phyloP scores from a whole-genome alignment of 2,888 invertebrate genomes.

The Bhutanitis thaidina region DNA sequence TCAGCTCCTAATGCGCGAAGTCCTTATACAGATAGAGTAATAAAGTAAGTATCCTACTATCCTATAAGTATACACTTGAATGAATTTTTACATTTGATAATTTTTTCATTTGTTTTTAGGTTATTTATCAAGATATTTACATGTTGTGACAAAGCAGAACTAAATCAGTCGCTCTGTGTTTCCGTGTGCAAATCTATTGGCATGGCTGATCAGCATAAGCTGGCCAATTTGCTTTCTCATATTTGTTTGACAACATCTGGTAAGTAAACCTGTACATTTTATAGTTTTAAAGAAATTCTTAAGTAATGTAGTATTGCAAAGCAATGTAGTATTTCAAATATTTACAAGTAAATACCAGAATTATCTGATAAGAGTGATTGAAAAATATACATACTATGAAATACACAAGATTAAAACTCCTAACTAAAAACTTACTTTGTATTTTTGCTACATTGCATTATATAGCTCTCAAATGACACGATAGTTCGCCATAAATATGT shows the following conservation, averaged over 20 bases:
- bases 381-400: too few species aligned
- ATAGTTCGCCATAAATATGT: too few species aligned
- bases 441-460: too few species aligned
- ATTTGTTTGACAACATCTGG: constrained; percentile 58
- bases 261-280: constrained; percentile 33
- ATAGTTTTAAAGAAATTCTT: too few species aligned
- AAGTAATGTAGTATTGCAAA: too few species aligned
- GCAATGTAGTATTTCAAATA: too few species aligned
- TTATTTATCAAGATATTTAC: constrained; percentile 69
- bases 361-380: too few species aligned
- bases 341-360: too few species aligned
- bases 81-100: background rate
- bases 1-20: constrained; percentile 88
- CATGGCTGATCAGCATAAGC: constrained; percentile 60
- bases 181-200: constrained; percentile 70
- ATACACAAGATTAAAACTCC: too few species aligned
- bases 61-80: too few species aligned
- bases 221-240: constrained; percentile 52
- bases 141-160: constrained; percentile 59
- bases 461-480: too few species aligned
- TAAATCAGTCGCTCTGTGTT: constrained; percentile 55
- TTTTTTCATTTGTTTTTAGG: constrained; percentile 31
- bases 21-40: constrained; percentile 87
- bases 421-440: too few species aligned
- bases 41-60: constrained; percentile 76